Base-by-base conservation (phyloP, 2,888 invertebrate genomes). In the Agrochola litura region DNA sequence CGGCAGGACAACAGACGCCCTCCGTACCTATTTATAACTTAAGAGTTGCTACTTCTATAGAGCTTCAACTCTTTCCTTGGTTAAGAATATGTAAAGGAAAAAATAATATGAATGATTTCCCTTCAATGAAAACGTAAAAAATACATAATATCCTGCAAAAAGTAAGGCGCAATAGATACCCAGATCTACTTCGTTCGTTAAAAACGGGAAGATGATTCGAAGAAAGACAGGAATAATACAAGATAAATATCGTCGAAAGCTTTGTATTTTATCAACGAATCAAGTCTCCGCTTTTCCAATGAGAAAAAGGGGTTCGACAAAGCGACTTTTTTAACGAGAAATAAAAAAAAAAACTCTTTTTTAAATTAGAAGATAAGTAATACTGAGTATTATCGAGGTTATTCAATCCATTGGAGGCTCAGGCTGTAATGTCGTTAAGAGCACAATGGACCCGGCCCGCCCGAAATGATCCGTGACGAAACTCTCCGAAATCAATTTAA, bases 381-480 rank as follows among this genome's bases (percentile, higher is more conserved):
- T 89, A 85, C 86, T 88, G 89, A 90, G 92, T 91, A 92, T 92
- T 92, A 93, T 92, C 89, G 90, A 90, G 92, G 91, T 93, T 92
- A 92, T 92, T 92, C 93, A 92, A 92, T 93, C 91, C 90, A 88
- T 90, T 88, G 89, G 90, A 89, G 88, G 89, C 86, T 87, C 86
- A 83, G 85, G 90, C 90, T 91, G 92, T 94, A 93, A 95, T 92
- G 91, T 94, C 94, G 93, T 95, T 95, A 95, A 91, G 88, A 88
- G 90, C 82, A 94, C 93, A 94, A 94, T 93, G 91, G 90, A 87
- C 90, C 91, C 86, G 86, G 88, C 87, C 82, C 77, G 67, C 67
- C 88, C 89, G 91, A 94, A 94, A 95, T 94, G 94, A 94, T 93
- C 95, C 95, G 94, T 92, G 92, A 92, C 93, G 93, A 93, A 94